phyloP scores from a whole-genome alignment of 2,888 invertebrate genomes.

The Drosophila macrospina region DNA sequence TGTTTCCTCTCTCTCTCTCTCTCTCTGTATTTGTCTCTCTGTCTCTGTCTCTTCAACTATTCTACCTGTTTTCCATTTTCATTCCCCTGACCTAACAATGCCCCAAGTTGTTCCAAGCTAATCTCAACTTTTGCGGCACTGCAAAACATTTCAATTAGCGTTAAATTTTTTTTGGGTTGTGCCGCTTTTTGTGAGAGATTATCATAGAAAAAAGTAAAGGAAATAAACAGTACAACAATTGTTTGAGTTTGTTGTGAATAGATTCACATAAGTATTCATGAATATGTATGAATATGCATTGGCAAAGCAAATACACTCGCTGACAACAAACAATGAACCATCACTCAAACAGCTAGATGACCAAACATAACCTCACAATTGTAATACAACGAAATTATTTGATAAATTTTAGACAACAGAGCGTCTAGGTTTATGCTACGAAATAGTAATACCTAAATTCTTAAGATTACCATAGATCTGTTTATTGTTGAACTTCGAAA shows the following conservation, averaged over 20 bases:
- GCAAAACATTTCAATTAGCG: slow-evolving; percentile 66
- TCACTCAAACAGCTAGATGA: slow-evolving; percentile 19
- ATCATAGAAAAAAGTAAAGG: slow-evolving; percentile 51
- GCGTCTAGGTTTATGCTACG: too few relatives aligned
- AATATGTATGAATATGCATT: slow-evolving; percentile 21
- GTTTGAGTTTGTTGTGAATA: slow-evolving; percentile 37
- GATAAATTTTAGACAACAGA: too few relatives aligned
- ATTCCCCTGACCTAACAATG: slow-evolving; percentile 35
- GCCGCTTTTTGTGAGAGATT: slow-evolving; percentile 38
- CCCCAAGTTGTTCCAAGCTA: background rate
- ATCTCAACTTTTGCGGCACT: slow-evolving; percentile 14
- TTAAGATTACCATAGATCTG: too few relatives aligned
- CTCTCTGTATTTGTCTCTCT: background rate
- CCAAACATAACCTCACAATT: slow-evolving; percentile 2
- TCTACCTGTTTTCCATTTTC: slow-evolving; percentile 5
- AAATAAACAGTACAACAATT: slow-evolving; percentile 45
- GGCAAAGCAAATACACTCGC: slow-evolving; percentile 17
- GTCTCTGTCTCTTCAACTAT: background rate
- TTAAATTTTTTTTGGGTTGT: slow-evolving; percentile 38
- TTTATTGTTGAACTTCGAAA: too few relatives aligned
- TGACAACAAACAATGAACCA: slow-evolving; percentile 7
- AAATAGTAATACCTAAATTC: too few relatives aligned
- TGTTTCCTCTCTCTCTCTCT: background rate
- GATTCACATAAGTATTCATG: slow-evolving; percentile 31
- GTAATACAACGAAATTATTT: background rate